phyloP scores from a whole-genome alignment of 2,888 invertebrate species.

The Salpingus planirostris region DNA sequence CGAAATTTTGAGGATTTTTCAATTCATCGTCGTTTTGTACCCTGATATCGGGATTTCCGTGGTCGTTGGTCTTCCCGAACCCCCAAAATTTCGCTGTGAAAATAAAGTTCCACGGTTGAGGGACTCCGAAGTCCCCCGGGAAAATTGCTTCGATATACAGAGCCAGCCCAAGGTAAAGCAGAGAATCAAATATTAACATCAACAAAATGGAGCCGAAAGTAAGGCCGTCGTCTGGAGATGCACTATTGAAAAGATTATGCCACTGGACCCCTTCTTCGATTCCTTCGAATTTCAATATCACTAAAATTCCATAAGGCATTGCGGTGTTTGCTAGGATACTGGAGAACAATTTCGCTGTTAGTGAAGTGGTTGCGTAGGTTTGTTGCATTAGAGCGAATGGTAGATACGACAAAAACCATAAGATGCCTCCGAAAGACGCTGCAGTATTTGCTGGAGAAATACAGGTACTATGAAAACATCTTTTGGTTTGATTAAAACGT shows the following conservation, averaged over 20 bases:
- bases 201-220: conserved; percentile 61
- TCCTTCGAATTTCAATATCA: conserved; percentile 64
- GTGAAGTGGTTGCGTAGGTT: conserved; percentile 54
- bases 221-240: conserved; percentile 59
- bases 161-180: conserved; percentile 66
- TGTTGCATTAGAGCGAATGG: conserved; percentile 60
- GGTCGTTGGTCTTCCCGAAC: conserved; percentile 32
- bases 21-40: neutral
- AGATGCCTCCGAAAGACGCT: conserved; percentile 63
- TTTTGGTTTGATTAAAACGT: too few species aligned
- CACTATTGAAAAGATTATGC: conserved; percentile 52
- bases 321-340: conserved; percentile 69
- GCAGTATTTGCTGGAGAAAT: conserved; percentile 74
- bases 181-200: conserved; percentile 60
- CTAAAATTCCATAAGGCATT: conserved; percentile 69
- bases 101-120: conserved; percentile 73
- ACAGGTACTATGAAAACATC: too few species aligned
- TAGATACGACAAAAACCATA: conserved; percentile 67
- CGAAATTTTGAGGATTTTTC: conserved; percentile 36
- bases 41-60: too few species aligned
- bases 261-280: conserved; percentile 59
- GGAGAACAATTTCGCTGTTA: conserved; percentile 51
- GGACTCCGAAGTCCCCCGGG: conserved; percentile 80
- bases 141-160: conserved; percentile 79
- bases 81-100: conserved; percentile 53